phyloP scores from a whole-genome alignment of 2,888 invertebrate species.

The Strigamia crassipes region DNA sequence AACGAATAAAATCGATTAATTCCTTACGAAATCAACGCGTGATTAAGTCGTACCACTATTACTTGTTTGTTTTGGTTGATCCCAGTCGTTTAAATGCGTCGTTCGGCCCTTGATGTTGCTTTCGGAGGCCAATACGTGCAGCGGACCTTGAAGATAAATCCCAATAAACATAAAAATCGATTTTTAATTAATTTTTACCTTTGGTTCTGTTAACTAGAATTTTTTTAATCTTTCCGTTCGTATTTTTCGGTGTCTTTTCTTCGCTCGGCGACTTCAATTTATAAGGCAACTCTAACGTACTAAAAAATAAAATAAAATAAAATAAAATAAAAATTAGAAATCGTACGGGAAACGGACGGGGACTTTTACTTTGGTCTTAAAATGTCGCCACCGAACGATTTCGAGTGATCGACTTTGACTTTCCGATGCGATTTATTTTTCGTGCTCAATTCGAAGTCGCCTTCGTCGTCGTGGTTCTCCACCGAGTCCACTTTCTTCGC shows the following conservation, averaged over 20 bases:
- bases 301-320: background rate
- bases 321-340: background rate
- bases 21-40: background rate
- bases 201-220: background rate
- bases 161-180: background rate
- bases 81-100: constrained; percentile 49
- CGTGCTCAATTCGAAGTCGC: constrained; percentile 46
- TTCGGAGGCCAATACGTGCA: constrained; percentile 30
- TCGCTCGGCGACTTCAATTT: constrained; percentile 52
- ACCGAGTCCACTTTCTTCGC: background rate
- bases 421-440: constrained; percentile 39
- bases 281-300: constrained; percentile 58
- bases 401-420: constrained; percentile 43
- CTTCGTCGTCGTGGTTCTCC: constrained; percentile 35
- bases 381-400: constrained; percentile 37
- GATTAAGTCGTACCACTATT: constrained; percentile 38
- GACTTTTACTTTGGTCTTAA: constrained; percentile 39
- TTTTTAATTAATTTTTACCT: too few relatives aligned
- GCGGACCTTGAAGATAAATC: constrained; percentile 4
- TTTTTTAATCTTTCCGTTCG: constrained; percentile 3
- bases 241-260: background rate
- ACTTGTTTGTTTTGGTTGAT: constrained; percentile 45
- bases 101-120: constrained; percentile 48
- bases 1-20: background rate
- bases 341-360: background rate